Percentiles rank a stretch among this genome's conserved stretches.
phyloP scores from a whole-genome alignment of 2,797 vertebrate species.

The Leptodactylus fallax region DNA sequence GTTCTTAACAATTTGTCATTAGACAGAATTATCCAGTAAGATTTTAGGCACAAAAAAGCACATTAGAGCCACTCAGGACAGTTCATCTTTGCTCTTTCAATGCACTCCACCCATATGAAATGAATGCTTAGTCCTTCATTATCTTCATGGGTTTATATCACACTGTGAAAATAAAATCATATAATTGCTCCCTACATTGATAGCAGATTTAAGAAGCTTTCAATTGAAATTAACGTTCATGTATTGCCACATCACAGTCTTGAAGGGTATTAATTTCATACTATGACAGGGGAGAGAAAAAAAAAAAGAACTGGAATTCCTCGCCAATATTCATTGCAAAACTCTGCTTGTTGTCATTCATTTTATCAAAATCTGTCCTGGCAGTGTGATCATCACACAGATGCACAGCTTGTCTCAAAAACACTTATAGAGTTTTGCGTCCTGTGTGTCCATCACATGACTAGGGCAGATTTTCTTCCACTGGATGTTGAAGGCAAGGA shows the following conservation, averaged over 20 bases:
- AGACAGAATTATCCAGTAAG: neutral
- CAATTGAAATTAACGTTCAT: conserved; percentile 19
- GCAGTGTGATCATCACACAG: no score
- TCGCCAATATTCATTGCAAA: neutral
- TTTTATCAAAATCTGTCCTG: no score
- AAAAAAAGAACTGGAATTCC: no score
- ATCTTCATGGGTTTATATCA: conserved; percentile 34
- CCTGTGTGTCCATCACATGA: no score
- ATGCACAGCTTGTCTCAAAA: no score
- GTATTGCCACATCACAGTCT: conserved; percentile 6
- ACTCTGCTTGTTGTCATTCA: neutral
- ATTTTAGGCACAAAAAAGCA: neutral
- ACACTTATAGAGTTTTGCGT: no score
- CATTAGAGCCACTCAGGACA: conserved; percentile 27
- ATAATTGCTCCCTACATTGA: conserved; percentile 5
- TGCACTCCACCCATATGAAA: conserved; percentile 4
- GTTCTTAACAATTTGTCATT: neutral
- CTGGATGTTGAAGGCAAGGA: no score
- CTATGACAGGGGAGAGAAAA: neutral
- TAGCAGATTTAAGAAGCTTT: conserved; percentile 10
- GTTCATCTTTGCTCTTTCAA: conserved; percentile 28
- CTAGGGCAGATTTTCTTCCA: no score
- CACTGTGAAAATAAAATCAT: conserved; percentile 12
- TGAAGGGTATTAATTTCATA: neutral
- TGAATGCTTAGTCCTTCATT: conserved; percentile 38